Percentiles rank a stretch among this genome's conserved stretches.
These are phyloP conservation scores for Cyrtonyx montezumae DNA, from an alignment of 2,113 vertebrate genomes.

Conservation along the genomic window DNA sequence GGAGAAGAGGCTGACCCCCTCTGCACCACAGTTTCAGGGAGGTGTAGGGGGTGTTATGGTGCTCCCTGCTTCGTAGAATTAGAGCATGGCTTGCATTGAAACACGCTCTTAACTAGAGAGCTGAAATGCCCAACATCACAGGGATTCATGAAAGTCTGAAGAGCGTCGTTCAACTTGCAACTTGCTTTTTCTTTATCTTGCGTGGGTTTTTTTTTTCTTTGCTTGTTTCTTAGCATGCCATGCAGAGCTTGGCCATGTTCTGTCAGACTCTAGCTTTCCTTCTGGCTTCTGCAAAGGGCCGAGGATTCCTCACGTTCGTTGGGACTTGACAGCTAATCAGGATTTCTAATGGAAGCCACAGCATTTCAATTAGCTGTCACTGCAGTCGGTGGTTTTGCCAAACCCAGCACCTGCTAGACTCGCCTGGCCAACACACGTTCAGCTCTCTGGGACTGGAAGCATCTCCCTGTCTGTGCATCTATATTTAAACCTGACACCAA, in stretches of 20 bases:
- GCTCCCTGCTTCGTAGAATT: not conserved
- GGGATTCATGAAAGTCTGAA: not conserved
- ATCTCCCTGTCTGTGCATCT: not conserved
- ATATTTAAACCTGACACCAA: not conserved
- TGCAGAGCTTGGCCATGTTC: not conserved
- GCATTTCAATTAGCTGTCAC: not conserved
- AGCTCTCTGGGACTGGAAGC: not conserved
- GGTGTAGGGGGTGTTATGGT: not conserved
- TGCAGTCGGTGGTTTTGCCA: not conserved
- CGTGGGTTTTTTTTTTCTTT: rapidly evolving
- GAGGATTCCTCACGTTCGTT: not conserved
- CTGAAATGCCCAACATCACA: not conserved
- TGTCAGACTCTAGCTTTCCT: not conserved
- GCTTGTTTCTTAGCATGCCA: not conserved
- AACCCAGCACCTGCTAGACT: not conserved
- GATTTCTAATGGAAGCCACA: not conserved
- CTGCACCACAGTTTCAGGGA: too few species aligned
- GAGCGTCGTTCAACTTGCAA: not conserved
- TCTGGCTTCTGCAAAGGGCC: not conserved
- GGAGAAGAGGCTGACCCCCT: too few species aligned
- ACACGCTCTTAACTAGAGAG: not conserved
- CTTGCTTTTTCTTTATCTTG: not conserved
- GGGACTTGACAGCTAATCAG: not conserved
- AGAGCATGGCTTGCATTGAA: not conserved
- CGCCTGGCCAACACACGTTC: not conserved